phyloP scores from a whole-genome alignment of 1,140 invertebrate species.

The Phthorimaea operculella region DNA sequence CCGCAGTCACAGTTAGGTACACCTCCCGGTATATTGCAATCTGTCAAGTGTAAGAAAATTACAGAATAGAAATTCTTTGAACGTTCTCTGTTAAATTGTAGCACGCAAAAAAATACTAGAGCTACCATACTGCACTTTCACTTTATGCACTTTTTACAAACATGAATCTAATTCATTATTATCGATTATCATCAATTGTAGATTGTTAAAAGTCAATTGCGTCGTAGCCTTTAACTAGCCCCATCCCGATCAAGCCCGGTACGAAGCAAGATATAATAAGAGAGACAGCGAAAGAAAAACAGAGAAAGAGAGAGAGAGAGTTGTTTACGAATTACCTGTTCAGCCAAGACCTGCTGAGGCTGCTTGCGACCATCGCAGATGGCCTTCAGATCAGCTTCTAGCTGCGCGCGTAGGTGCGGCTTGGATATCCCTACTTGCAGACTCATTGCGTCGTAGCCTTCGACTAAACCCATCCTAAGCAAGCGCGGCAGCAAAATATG shows the following conservation, averaged over 20 bases:
- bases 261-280: too few relatives aligned
- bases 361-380: conserved; percentile 87
- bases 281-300: too few relatives aligned
- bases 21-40: conserved; percentile 58
- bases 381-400: conserved; percentile 92
- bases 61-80: too few relatives aligned
- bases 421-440: conserved; percentile 84
- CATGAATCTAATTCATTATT: too few relatives aligned
- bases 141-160: too few relatives aligned
- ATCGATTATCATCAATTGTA: too few relatives aligned
- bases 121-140: too few relatives aligned
- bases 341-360: conserved; percentile 78
- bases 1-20: conserved; percentile 46
- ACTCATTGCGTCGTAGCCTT: conserved; percentile 97
- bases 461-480: conserved; percentile 95
- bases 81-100: too few relatives aligned
- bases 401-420: conserved; percentile 87
- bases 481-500: conserved; percentile 92
- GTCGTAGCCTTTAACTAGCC: conserved; percentile 96
- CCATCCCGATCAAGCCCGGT: conserved; percentile 95
- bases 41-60: conserved; percentile 20
- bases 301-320: too few relatives aligned
- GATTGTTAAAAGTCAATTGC: too few relatives aligned
- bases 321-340: too few relatives aligned
- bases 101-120: too few relatives aligned